phyloP scores from a whole-genome alignment of 2,113 vertebrate genomes.

The Spheniscus mendiculus region DNA sequence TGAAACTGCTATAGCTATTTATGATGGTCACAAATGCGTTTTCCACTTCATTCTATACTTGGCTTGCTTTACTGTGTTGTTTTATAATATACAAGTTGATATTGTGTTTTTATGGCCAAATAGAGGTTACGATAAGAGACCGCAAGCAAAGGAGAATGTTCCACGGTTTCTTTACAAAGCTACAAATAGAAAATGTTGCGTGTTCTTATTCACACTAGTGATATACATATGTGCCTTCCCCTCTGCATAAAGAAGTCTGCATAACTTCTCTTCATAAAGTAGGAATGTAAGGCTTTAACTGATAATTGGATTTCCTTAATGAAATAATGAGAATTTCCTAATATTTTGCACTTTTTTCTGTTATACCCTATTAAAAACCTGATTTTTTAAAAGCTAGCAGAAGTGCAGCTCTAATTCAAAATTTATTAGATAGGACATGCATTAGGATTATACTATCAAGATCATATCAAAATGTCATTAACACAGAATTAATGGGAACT shows the following conservation, averaged over 20 bases:
- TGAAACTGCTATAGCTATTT: neutral
- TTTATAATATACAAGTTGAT: neutral
- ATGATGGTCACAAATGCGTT: neutral
- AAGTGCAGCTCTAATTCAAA: neutral
- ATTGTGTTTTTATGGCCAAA: neutral
- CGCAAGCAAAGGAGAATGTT: neutral
- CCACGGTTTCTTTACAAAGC: neutral
- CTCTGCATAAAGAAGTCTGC: neutral
- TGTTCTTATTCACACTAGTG: neutral
- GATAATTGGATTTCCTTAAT: neutral
- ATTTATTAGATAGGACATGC: neutral
- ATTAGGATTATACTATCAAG: neutral
- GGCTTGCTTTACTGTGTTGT: neutral
- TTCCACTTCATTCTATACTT: neutral
- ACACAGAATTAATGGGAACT: neutral
- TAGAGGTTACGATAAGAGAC: neutral
- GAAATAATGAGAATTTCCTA: neutral
- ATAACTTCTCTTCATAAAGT: neutral
- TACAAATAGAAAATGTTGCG: neutral
- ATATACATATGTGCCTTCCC: neutral
- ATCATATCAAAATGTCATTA: conserved; percentile 7
- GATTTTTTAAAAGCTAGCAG: neutral
- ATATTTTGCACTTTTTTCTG: neutral
- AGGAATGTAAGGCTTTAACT: neutral
- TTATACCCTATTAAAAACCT: neutral